A percentile compares a stretch with the other conserved stretches of the same genome.
Evolutionary conservation across 2,113 vertebrate genomes (phyloP).

Genomic region (Sterrhoptilus dennistouni): DNA sequence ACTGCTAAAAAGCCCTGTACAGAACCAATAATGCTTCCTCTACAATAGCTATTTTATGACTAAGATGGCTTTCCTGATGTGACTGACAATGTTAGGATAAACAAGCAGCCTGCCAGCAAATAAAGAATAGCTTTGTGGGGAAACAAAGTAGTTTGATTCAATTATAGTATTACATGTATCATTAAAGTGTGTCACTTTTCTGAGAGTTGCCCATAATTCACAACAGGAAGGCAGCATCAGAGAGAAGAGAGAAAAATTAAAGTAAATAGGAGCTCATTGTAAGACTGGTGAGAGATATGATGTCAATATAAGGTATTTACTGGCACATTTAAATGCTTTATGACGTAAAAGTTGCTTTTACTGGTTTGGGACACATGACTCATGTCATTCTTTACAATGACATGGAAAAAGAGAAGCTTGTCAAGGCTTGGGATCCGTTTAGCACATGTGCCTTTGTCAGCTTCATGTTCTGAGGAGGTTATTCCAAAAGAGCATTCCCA

Average conservation of each 20-base stretch:
- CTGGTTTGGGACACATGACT: not conserved
- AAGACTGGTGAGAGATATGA: not conserved
- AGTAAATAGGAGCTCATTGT: not conserved
- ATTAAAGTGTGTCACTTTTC: not conserved
- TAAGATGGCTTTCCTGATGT: conserved; percentile 33
- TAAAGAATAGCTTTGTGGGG: not conserved
- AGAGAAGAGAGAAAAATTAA: not conserved
- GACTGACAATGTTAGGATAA: conserved; percentile 9
- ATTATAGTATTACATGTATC: conserved; percentile 11
- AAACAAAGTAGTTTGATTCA: conserved; percentile 31
- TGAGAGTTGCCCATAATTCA: not conserved
- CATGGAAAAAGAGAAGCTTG: not conserved
- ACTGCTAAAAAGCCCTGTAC: not conserved
- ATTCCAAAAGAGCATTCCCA: not conserved
- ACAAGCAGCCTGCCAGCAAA: conserved; percentile 6
- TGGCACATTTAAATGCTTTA: not conserved
- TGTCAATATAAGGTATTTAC: not conserved
- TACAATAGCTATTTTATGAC: conserved; percentile 5
- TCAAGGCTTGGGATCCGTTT: not conserved
- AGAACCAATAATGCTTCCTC: conserved; percentile 1
- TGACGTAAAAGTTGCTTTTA: not conserved
- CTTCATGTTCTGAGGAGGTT: not conserved
- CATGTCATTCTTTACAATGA: not conserved
- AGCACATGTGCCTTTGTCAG: not conserved
- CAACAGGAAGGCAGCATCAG: not conserved